phyloP scores from a whole-genome alignment of 2,113 vertebrate species.

The Pantherophis guttatus region DNA sequence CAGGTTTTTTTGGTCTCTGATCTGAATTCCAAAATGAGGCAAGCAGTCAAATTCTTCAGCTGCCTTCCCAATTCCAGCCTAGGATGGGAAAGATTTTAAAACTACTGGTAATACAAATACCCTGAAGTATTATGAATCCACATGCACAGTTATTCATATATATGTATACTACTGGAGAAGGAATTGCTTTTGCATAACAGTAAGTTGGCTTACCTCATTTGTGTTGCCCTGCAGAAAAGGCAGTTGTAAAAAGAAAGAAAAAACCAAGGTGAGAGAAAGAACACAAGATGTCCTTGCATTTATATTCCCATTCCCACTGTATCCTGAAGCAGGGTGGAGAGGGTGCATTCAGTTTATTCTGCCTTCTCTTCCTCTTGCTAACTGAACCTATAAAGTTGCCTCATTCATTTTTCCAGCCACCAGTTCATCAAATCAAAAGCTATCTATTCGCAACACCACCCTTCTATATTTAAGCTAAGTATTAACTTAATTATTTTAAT shows the following conservation, averaged over 20 bases:
- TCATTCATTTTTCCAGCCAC: background rate
- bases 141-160: background rate
- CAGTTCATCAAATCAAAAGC: background rate
- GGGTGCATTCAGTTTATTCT: background rate
- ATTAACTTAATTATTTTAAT: too few relatives aligned
- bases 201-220: constrained; percentile 85
- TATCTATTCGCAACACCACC: background rate
- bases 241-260: constrained; percentile 49
- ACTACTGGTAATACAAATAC: background rate
- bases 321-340: too few relatives aligned
- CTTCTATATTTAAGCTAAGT: background rate
- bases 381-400: background rate
- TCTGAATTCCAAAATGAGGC: background rate
- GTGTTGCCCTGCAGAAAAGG: constrained; percentile 89
- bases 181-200: background rate
- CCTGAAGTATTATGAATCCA: background rate
- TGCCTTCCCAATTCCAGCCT: background rate
- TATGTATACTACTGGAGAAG: background rate
- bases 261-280: background rate
- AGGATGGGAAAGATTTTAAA: background rate
- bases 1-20: background rate
- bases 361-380: background rate
- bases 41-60: background rate
- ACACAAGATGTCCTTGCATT: background rate
- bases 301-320: background rate